Conservation (phyloP, 30 jellyfish, hydroid and myxozoan species). For the Pseudorhiza aurosa region DNA sequence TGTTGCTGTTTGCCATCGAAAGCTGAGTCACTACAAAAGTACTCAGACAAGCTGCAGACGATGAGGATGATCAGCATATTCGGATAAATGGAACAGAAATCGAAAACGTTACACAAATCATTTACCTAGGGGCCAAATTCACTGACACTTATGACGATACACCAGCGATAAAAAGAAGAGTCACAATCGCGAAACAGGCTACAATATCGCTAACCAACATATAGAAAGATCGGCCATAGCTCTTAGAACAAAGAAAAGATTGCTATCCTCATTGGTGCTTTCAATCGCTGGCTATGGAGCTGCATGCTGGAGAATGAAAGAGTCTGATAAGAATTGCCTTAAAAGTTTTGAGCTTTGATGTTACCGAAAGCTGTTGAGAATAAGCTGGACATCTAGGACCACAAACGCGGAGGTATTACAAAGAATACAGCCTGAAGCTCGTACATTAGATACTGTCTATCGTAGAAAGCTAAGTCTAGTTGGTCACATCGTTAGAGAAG, state of each 20-base stretch:
- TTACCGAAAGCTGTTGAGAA: background rate
- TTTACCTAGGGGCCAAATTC: background rate
- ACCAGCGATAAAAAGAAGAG: background rate
- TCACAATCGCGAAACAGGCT: background rate
- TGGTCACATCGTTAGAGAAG: too few species aligned
- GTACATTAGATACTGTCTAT: too few species aligned
- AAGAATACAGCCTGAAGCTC: too few species aligned
- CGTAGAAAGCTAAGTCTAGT: too few species aligned
- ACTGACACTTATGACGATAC: background rate
- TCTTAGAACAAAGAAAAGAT: background rate
- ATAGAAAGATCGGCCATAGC: background rate
- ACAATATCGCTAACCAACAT: background rate
- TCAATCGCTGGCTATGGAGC: background rate
- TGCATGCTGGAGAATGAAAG: background rate
- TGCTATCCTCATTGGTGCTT: background rate
- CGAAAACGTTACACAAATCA: background rate
- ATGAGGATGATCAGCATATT: too few species aligned
- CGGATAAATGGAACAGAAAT: too few species aligned
- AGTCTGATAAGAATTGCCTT: background rate
- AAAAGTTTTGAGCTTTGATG: background rate
- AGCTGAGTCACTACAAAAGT: too few species aligned
- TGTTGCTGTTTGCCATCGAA: too few species aligned
- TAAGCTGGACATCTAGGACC: background rate
- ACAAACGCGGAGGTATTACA: too few species aligned
- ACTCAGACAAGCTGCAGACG: too few species aligned